Conservation (phyloP, 2,113 vertebrate species). For the Murina feae region DNA sequence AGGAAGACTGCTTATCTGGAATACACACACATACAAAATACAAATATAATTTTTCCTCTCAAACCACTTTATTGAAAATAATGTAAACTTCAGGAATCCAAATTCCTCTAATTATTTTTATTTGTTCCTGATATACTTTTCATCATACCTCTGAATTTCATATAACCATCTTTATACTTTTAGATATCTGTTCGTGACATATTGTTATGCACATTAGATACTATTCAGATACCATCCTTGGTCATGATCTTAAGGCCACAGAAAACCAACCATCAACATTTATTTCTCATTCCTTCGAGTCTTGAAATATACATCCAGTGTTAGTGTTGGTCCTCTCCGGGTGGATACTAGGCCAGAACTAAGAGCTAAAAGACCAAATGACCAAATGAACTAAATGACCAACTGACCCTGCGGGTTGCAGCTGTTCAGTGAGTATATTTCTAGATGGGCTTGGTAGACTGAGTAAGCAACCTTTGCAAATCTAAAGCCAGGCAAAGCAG, state of each 20-base stretch:
- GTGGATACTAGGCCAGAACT: not conserved
- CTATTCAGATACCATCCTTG: not conserved
- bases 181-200: not conserved
- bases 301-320: not conserved
- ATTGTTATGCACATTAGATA: not conserved
- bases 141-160: not conserved
- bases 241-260: not conserved
- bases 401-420: not conserved
- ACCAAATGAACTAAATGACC: not conserved
- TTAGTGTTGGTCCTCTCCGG: not conserved
- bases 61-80: not conserved
- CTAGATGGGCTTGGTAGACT: no score
- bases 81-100: not conserved
- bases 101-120: not conserved
- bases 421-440: not conserved
- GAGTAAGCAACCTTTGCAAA: not conserved
- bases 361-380: not conserved
- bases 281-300: not conserved
- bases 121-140: not conserved
- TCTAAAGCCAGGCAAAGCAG: not conserved
- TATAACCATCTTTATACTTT: not conserved
- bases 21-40: not conserved
- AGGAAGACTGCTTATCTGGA: not conserved
- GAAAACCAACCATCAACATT: not conserved
- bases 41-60: not conserved